Conservation (phyloP, 2,113 vertebrate species). For the Seriola aureovittata region DNA sequence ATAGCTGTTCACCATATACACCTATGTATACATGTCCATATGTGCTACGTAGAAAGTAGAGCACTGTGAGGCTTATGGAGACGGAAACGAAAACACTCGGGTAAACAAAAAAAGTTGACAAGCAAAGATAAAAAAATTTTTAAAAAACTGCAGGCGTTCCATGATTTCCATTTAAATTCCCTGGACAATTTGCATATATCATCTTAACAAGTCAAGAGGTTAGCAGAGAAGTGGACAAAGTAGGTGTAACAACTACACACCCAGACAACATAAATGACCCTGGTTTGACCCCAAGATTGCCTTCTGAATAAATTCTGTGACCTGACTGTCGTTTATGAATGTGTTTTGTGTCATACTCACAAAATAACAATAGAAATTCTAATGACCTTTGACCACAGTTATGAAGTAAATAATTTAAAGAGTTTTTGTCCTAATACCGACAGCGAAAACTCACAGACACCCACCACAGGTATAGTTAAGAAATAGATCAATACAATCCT, state of each 20-base stretch:
- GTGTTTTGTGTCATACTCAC: slow-evolving; percentile 9
- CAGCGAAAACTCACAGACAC: neutral
- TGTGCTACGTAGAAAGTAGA: neutral
- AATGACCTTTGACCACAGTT: slow-evolving; percentile 22
- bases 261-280: slow-evolving; percentile 26
- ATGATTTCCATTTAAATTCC: slow-evolving; percentile 33
- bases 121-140: neutral
- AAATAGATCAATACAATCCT: neutral
- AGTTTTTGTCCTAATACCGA: neutral
- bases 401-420: neutral
- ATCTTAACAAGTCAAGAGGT: slow-evolving; percentile 44
- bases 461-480: neutral
- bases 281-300: slow-evolving; percentile 12
- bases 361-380: slow-evolving; percentile 8
- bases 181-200: slow-evolving; percentile 28
- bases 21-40: neutral
- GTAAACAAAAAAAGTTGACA: slow-evolving; percentile 6
- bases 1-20: neutral
- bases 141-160: neutral
- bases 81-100: neutral
- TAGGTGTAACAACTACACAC: slow-evolving; percentile 23
- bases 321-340: neutral
- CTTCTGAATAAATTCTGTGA: slow-evolving; percentile 35
- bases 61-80: neutral
- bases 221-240: slow-evolving; percentile 36